Evolutionary conservation across 2,113 vertebrate species (phyloP), one percentile per base, ranked within the genome.

Genomic region (Lucifuga dentata): DNA sequence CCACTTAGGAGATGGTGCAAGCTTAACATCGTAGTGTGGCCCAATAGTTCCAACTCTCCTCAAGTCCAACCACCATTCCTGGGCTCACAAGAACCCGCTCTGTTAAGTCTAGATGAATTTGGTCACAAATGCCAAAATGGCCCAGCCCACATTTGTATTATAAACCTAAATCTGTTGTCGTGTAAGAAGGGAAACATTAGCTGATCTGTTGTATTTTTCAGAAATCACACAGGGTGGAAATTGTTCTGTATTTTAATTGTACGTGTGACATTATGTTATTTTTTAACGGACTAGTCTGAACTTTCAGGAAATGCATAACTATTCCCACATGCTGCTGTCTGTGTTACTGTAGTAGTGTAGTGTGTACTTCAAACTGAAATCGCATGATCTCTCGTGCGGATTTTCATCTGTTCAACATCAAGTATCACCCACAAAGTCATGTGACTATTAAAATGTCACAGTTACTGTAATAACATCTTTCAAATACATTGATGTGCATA

Each of bases 1-100:
- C 41, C 50, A 48, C 26, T 64, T 29, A 56, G 55, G 21, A 58
- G 44, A 68, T 68, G 23, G 46, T 57, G 63, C 24, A 78, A 60
- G 56, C 53, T 65, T 73, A 60, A 73, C 39, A 67, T 41, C 62
- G 40, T 15, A 23, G 75, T 9, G 51, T 19, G 8, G 9, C 6
- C 35, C 43, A 15, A 11, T 8, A 44, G 40, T 52, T 67, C 49
- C 55, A 83, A 26, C 9, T 5, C 53, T 59, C 21, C 49, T 46
- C 23, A 46, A 17, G 2, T 41, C 17, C 15, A 44, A 35, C 12
- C 55, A 23, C 17, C 26, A 46, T 49, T 55, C 36, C 59, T 29
- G 23, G 63, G 36, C 36, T 74, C 23, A 48, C 71, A 71, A 74
- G 35, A 45, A 58, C 40, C 38, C 48, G 26, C 29, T 61, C 44